Evolutionary conservation across 2,797 vertebrate genomes (phyloP), one percentile per base, ranked within the genome.

Genomic region (Streptopelia turtur): DNA sequence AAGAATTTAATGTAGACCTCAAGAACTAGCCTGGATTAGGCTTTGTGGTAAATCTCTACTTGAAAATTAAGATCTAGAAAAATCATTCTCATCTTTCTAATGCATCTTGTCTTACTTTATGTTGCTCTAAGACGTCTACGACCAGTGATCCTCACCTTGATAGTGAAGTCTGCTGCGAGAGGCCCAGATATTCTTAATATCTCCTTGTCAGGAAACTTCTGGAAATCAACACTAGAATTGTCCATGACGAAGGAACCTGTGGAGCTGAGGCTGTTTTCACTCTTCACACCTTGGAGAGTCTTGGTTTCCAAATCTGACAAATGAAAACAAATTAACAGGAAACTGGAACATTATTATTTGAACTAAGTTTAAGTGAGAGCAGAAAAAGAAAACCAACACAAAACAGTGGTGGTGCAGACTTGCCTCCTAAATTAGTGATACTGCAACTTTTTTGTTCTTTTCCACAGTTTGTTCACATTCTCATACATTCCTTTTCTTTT

Each of bases 221-320:
- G 99, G 97, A 98, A 99, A 96, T 99, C 99, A 59, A 99, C 87
- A 78, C 98, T 99, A 94, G 99, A 99, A 98, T 99, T 99, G 88
- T 99, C 99, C 95, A 99, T 94, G 61, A 98, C 97, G 94, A 99
- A 98, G 77, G 98, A 98, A 15, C 98, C 99, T 15, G 98, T 97
- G 47, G 85, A 96, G 74, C 98, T 98, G 79, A 99, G 97, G 59
- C 89, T 97, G 75, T 98, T 98, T 93, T 99, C 99, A 75, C 94
- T 98, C 97, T 98, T 99, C 31, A 97, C 69, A 13, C 99, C 99
- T 84, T 99, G 98, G 16, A 99, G 98, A 15, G 98, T 99, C 97
- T 99, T 99, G 84, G 98, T 99, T 98, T 99, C 99, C 97, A 99
- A 97, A 96, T 98, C 99, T 99, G 77, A 84, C 13, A 94, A 95